Evolutionary conservation across 2,888 invertebrate genomes (phyloP), one percentile per base, ranked within the genome.

Genomic region (Agonopterix arenella): DNA sequence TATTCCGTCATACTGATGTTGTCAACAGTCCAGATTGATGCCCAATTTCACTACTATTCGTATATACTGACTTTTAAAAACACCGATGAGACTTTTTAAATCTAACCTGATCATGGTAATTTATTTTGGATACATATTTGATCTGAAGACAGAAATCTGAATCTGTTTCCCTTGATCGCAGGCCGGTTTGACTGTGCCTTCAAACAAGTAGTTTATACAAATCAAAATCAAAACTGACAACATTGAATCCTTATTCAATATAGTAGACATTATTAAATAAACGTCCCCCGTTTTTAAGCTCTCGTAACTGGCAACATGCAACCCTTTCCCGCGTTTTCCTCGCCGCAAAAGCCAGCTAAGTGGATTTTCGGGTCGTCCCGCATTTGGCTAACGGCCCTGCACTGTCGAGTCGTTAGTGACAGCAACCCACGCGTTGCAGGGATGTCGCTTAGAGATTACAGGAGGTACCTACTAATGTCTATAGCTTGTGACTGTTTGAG

Each of bases 281-380:
- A 57, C 57, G 53, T 56, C 59, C 48, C 52, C 47, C 47, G 57
- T 62, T 63, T 68, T 64, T 59, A 63, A 66, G 56, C 57, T 59
- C 28, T 28, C 28, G 42, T n/a, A 43, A 38, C 38, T 46, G 45
- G 36, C 38, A 13, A 37, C 38, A 46, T 51, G 52, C 54, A 64
- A 69, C 70, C 74, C 70, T 71, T 73, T 64, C 57, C 56, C 58
- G 60, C 59, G 62, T 69, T 66, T 69, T 65, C 28, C 65, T 46
- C 57, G 61, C 64, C 60, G 56, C 65, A 65, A 62, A 63, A 63
- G 61, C 59, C 62, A 60, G 72, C 77, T 88, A 84, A 88, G 88
- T 88, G 83, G 83, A 80, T 86, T 84, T 84, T 80, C 82, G 82
- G 84, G 83, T 84, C 68, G 66, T 59, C 66, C 70, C 78, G 69